Conservation (phyloP, 2,888 invertebrate genomes). For the Nebria salina region DNA sequence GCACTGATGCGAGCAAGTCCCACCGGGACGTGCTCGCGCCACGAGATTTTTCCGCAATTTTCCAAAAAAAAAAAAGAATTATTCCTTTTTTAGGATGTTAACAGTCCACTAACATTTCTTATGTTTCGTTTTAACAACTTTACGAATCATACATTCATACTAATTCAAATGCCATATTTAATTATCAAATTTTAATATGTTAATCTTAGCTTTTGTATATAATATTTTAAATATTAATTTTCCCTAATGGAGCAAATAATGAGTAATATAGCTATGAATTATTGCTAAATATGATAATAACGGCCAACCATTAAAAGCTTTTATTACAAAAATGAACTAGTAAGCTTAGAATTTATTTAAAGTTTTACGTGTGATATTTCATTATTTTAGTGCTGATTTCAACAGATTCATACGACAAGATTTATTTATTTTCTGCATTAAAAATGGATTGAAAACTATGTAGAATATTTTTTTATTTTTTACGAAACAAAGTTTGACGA, state of each 20-base stretch:
- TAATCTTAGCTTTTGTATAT: too few species aligned
- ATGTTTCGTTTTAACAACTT: background rate
- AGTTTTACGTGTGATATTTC: too few species aligned
- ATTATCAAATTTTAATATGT: too few species aligned
- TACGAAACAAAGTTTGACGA: background rate
- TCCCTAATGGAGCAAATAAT: too few species aligned
- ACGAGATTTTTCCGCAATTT: background rate
- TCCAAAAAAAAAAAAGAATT: background rate
- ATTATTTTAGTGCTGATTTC: too few species aligned
- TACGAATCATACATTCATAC: background rate
- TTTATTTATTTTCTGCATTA: background rate
- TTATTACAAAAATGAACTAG: too few species aligned
- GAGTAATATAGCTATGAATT: too few species aligned
- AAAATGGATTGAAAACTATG: background rate
- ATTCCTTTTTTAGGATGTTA: background rate
- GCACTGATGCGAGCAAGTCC: background rate
- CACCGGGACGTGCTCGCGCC: background rate
- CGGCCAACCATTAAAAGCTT: too few species aligned
- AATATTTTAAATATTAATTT: too few species aligned
- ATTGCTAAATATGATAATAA: too few species aligned
- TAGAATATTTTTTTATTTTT: background rate
- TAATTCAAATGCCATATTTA: background rate
- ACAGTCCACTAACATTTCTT: background rate
- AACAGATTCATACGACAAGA: too few species aligned
- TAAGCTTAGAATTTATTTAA: too few species aligned